These are phyloP conservation scores for Hartigia nigra DNA, from an alignment of 2,888 invertebrate species.

Conservation along the genomic window DNA sequence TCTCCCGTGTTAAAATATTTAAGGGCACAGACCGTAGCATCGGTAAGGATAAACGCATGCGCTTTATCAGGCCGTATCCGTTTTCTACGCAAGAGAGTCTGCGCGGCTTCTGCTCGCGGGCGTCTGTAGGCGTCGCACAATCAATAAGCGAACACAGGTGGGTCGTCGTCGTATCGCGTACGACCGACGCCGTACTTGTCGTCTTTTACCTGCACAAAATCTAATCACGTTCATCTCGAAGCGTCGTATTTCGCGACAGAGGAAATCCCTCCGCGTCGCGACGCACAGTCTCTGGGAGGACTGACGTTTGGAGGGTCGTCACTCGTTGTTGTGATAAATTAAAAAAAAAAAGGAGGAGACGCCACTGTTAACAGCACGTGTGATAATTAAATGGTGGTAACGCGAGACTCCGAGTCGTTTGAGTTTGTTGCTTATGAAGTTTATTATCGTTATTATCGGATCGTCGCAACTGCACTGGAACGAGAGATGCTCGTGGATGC, in stretches of 20 bases:
- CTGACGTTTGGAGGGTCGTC: background rate
- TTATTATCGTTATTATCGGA: background rate
- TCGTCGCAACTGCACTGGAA: background rate
- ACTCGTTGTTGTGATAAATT: background rate
- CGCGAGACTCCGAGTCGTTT: background rate
- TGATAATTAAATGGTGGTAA: background rate
- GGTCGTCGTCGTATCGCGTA: constrained; percentile 34
- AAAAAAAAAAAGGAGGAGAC: background rate
- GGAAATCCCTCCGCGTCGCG: background rate
- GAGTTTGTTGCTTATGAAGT: background rate
- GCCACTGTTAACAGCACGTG: background rate
- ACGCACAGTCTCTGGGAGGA: background rate
- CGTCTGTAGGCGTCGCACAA: constrained; percentile 32
- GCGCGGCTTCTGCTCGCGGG: constrained; percentile 22
- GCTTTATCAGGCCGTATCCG: background rate
- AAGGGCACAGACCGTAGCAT: background rate
- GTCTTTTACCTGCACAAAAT: background rate
- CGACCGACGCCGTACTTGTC: background rate
- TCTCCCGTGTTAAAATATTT: background rate
- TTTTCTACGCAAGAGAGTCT: background rate
- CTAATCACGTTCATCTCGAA: background rate
- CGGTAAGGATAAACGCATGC: constrained; percentile 9
- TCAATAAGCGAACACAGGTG: constrained; percentile 53
- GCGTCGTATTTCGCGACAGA: background rate
- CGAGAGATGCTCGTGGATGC: background rate